Percentiles rank a stretch among this genome's conserved stretches.
Evolutionary conservation across 2,797 vertebrate species (phyloP).

Genomic region (Alcedo quadribrachys): DNA sequence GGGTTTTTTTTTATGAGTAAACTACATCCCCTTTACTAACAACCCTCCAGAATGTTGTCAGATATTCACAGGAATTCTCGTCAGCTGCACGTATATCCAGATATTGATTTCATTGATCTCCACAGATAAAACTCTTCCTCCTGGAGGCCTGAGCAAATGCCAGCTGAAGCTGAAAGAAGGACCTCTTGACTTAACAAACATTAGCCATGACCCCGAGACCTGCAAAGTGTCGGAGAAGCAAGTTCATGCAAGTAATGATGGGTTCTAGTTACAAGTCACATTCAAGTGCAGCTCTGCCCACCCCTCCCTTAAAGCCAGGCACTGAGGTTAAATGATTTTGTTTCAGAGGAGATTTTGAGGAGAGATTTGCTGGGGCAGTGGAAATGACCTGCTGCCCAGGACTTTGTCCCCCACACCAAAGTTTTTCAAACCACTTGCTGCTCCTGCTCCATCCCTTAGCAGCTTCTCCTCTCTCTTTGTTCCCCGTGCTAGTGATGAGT

Average conservation of each 20-base stretch:
- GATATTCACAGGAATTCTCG: neutral
- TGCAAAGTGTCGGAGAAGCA: conserved; percentile 1
- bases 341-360: neutral
- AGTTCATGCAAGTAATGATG: neutral
- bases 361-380: neutral
- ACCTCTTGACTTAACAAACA: conserved; percentile 31
- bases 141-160: conserved; percentile 6
- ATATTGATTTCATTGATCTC: conserved; percentile 43
- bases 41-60: neutral
- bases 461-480: neutral
- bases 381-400: neutral
- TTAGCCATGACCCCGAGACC: conserved; percentile 23
- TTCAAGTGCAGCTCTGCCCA: neutral
- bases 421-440: neutral
- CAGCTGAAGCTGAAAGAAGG: conserved; percentile 35
- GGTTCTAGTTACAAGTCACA: conserved; percentile 17
- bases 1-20: neutral
- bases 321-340: neutral
- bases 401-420: neutral
- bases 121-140: conserved; percentile 18
- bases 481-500: neutral
- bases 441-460: neutral
- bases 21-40: neutral
- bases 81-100: neutral
- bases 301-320: neutral